These are phyloP conservation scores for Idaea dimidiata DNA, from an alignment of 2,888 invertebrate species.

Conservation along the genomic window DNA sequence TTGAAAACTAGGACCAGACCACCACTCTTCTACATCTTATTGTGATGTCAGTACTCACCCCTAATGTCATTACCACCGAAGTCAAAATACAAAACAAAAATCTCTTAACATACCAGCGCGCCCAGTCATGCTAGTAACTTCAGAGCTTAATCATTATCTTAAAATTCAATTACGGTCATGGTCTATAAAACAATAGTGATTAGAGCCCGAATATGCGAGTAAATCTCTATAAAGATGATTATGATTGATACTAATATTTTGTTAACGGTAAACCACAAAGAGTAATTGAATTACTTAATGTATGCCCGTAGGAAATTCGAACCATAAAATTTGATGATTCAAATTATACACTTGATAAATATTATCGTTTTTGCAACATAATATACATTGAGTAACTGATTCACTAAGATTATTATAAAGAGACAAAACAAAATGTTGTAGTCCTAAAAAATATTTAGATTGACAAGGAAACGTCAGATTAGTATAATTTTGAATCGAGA, in stretches of 20 bases:
- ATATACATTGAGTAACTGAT: constrained; percentile 29
- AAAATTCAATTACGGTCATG: constrained; percentile 54
- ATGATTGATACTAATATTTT: constrained; percentile 66
- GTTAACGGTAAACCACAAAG: constrained; percentile 56
- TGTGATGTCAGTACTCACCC: too few relatives aligned
- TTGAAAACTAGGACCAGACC: too few relatives aligned
- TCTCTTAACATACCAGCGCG: too few relatives aligned
- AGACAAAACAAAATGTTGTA: constrained; percentile 33
- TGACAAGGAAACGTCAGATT: constrained; percentile 22
- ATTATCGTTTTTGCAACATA: constrained; percentile 32
- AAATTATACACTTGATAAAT: constrained; percentile 41
- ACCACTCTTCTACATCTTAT: too few relatives aligned
- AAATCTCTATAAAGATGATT: constrained; percentile 55
- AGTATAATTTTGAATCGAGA: too few relatives aligned
- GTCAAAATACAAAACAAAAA: too few relatives aligned
- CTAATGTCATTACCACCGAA: too few relatives aligned
- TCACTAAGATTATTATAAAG: constrained; percentile 27
- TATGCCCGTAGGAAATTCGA: constrained; percentile 38
- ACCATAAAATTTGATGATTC: constrained; percentile 38
- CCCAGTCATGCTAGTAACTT: too few relatives aligned
- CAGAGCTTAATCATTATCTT: constrained; percentile 33
- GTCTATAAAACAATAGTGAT: constrained; percentile 48
- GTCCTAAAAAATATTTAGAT: constrained; percentile 32
- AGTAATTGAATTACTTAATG: constrained; percentile 47
- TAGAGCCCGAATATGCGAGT: constrained; percentile 54